Base-by-base conservation (phyloP, 1,140 invertebrate species). In the Eueides isabella region DNA sequence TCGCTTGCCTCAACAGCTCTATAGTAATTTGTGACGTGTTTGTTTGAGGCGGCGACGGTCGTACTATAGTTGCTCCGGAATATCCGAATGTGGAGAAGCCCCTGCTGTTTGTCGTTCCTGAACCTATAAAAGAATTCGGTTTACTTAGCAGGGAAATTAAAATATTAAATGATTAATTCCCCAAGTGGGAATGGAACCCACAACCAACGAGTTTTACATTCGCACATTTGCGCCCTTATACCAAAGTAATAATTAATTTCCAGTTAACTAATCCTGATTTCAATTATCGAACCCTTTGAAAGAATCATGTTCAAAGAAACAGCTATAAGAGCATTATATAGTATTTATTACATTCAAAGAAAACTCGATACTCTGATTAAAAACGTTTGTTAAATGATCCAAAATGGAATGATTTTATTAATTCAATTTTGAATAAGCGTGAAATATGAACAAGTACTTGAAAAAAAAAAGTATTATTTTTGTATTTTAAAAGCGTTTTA, bases 41-140 rank as follows among this genome's bases (percentile, higher is more conserved):
- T 1, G 87, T 85, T 0, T 80, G 79, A 0, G 89, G 88, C 0
- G 90, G 84, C 5, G 90, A 90, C 63, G 90, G 88, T 65, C 87
- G 80, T 19, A 79, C 77, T 68, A 92, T 87, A 5, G 89, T 85
- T 70, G 93, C 86, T 82, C 94, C 78, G 28, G 94, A 95, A 35
- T 95, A 95, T 0, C 95, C 95, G 19, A 95, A 93, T 0, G 94
- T 95, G 0, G 93, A 93, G 75, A 95, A 94, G 9, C 85, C 92
- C 69, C 85, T 85, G 78, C 83, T 92, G 71, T 86, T 88, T 44
- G 81, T 90, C 61, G 81, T 90, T 31, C 79, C 85, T 0, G 86
- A 92, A 71, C 88, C 89, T 90, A 72, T 30, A 61, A 16, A 67
- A 14, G 48, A 31, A 6, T 14, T 30, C 14, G 1, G 12, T 64